A percentile compares a stretch with the other conserved stretches of the same genome.
Evolutionary conservation across 1,140 invertebrate species (phyloP).

Genomic region (Dysdera silvatica): DNA sequence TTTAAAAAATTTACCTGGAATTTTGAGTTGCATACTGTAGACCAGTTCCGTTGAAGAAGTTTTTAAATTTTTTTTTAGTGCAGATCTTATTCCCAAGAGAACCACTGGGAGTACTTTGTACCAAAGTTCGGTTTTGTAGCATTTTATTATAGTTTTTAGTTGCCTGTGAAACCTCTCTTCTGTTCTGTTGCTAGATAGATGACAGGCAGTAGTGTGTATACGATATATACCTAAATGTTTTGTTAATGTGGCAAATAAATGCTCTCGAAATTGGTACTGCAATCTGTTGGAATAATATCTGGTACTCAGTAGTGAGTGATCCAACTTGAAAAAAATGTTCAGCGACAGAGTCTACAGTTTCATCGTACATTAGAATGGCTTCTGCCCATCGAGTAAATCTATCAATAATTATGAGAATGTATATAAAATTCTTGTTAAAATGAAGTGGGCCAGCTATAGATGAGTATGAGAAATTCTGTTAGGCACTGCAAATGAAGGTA

Average conservation of each 20-base stretch:
- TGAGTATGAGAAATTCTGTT: neutral
- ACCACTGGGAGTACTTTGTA: constrained; percentile 39
- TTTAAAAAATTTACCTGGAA: constrained; percentile 29
- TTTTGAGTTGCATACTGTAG: constrained; percentile 23
- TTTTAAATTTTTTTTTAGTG: constrained; percentile 35
- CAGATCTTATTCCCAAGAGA: constrained; percentile 35
- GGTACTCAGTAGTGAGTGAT: neutral
- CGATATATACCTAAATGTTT: neutral
- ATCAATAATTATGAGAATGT: neutral
- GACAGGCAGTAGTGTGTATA: neutral
- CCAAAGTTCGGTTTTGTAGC: constrained; percentile 35
- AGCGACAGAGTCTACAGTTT: neutral
- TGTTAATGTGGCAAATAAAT: neutral
- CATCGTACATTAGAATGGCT: neutral
- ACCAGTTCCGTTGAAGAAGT: constrained; percentile 28
- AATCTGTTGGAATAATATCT: neutral
- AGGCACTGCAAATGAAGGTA: neutral
- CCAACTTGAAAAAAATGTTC: neutral
- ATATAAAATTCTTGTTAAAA: neutral
- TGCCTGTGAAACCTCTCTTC: constrained; percentile 42
- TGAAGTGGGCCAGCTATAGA: neutral
- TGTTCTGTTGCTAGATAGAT: constrained; percentile 40
- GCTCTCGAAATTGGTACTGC: neutral
- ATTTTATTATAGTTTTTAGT: constrained; percentile 39
- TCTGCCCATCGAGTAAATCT: neutral